A percentile compares a stretch with the other conserved stretches of the same genome.
Evolutionary conservation across 1,140 invertebrate species (phyloP).

Genomic region (Drosophila nigrodunni): DNA sequence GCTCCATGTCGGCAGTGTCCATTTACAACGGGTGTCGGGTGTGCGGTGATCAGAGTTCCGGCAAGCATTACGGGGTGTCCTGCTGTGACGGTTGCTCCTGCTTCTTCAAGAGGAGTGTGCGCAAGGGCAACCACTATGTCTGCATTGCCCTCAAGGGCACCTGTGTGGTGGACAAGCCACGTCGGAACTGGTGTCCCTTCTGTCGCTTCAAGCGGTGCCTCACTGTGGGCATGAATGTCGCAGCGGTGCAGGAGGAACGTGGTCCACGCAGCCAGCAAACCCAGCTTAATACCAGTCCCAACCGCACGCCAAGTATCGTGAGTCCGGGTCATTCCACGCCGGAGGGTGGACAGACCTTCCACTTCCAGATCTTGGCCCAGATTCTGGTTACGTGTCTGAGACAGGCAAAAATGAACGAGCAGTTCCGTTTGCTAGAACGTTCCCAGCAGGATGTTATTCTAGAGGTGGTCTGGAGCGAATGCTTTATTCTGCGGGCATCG

Average conservation of each 20-base stretch:
- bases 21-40: constrained; percentile 87
- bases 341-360: constrained; percentile 60
- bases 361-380: constrained; percentile 86
- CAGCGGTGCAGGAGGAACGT: constrained; percentile 92
- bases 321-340: background rate
- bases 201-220: constrained; percentile 93
- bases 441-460: constrained; percentile 86
- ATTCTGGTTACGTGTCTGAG: constrained; percentile 86
- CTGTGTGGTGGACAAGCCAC: constrained; percentile 92
- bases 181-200: constrained; percentile 95
- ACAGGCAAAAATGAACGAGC: constrained; percentile 86
- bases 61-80: constrained; percentile 94
- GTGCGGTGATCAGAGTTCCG: constrained; percentile 94
- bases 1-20: constrained; percentile 49
- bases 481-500: constrained; percentile 87
- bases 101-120: constrained; percentile 93
- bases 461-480: constrained; percentile 86
- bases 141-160: constrained; percentile 91
- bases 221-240: constrained; percentile 91
- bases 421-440: constrained; percentile 85
- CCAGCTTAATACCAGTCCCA: background rate
- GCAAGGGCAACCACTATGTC: constrained; percentile 89
- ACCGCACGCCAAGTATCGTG: constrained; percentile 47
- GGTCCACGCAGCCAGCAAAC: constrained; percentile 87
- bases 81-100: constrained; percentile 96